phyloP scores from a whole-genome alignment of 2,888 invertebrate species.

The Melikaiella ostensackeni region DNA sequence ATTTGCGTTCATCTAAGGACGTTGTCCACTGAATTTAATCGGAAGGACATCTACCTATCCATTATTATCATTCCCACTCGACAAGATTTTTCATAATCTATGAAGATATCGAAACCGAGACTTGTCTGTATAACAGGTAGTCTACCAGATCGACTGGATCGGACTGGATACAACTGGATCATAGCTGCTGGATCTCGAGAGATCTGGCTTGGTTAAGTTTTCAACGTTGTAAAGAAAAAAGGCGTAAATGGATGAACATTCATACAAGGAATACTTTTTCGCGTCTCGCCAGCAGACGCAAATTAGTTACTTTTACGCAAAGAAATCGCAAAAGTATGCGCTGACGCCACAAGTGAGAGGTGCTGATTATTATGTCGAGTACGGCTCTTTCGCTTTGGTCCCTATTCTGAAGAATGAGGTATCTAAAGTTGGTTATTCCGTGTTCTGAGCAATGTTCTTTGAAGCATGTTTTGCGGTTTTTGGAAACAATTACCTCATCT shows the following conservation, averaged over 20 bases:
- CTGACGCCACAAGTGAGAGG: not conserved
- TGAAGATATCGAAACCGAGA: not conserved
- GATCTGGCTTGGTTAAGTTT: slow-evolving; percentile 48
- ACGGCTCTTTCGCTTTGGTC: not conserved
- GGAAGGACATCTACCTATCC: not conserved
- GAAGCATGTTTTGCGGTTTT: not conserved
- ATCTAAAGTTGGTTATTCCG: not conserved
- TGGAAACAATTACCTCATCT: too few species aligned
- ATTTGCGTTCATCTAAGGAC: not conserved
- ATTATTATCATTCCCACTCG: not conserved
- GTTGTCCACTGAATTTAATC: not conserved
- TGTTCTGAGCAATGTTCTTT: not conserved
- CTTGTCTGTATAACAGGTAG: slow-evolving; percentile 24
- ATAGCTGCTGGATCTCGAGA: slow-evolving; percentile 66
- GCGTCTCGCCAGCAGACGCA: not conserved
- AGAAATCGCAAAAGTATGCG: not conserved
- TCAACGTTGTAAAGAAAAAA: slow-evolving; percentile 42
- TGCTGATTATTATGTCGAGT: not conserved
- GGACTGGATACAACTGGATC: slow-evolving; percentile 70
- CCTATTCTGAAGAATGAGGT: not conserved
- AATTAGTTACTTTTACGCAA: not conserved
- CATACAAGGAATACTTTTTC: slow-evolving; percentile 2
- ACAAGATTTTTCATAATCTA: not conserved
- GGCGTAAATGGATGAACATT: slow-evolving; percentile 35
- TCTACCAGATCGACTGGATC: slow-evolving; percentile 55